Conservation (phyloP, 1,140 invertebrate species). For the Bombus consobrinus region DNA sequence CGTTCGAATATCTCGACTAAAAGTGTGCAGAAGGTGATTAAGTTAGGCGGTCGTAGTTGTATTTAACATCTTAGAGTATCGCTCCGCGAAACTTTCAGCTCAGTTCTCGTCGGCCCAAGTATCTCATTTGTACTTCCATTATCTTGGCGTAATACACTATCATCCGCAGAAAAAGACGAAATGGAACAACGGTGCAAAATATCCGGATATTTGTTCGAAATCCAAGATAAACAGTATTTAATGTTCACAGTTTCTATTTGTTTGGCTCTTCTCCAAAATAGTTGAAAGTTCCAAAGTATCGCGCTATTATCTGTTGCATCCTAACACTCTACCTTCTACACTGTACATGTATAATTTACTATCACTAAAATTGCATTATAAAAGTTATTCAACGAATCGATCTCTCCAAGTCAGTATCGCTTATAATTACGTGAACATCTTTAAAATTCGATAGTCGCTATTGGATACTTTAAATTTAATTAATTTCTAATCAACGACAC, state of each 20-base stretch:
- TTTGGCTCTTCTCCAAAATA: neutral
- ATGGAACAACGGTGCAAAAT: neutral
- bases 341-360: neutral
- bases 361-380: neutral
- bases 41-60: neutral
- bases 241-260: neutral
- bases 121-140: conserved; percentile 21
- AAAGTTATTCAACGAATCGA: too few species aligned
- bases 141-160: neutral
- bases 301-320: neutral
- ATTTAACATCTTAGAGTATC: conserved; percentile 3
- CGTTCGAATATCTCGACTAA: neutral
- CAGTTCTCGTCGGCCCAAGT: neutral
- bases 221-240: neutral
- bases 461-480: too few species aligned
- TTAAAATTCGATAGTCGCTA: too few species aligned
- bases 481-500: too few species aligned
- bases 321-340: neutral
- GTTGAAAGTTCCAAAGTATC: neutral
- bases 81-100: neutral
- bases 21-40: conserved; percentile 3
- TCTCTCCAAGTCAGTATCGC: too few species aligned
- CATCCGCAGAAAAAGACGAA: neutral
- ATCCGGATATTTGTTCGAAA: neutral
- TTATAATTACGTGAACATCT: too few species aligned